Evolutionary conservation across 1,140 invertebrate species (phyloP).

Genomic region (Planococcus citri): DNA sequence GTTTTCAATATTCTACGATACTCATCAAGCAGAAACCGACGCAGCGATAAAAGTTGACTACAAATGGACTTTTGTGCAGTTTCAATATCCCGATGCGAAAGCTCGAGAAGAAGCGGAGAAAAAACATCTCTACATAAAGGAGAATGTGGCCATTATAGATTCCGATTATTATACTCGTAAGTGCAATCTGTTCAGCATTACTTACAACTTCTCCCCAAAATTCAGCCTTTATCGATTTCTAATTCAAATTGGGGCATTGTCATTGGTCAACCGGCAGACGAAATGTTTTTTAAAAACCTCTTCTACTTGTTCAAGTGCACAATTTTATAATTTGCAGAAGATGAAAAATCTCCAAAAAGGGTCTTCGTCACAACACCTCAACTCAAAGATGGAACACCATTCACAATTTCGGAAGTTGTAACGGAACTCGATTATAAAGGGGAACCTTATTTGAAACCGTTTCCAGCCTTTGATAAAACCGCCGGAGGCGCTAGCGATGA

Average conservation of each 20-base stretch:
- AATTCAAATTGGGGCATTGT: too few relatives aligned
- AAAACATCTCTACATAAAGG: not conserved
- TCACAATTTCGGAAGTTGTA: slow-evolving; percentile 28
- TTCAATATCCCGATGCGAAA: not conserved
- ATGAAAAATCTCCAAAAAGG: slow-evolving; percentile 5
- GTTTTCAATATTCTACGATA: not conserved
- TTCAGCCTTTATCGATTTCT: too few relatives aligned
- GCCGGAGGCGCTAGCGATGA: slow-evolving; percentile 25
- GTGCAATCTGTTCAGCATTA: too few relatives aligned
- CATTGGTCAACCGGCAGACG: too few relatives aligned
- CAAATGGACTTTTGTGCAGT: not conserved
- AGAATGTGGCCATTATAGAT: not conserved
- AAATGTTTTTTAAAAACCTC: too few relatives aligned
- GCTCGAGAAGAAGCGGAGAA: not conserved
- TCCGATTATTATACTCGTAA: not conserved
- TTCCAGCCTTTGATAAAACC: too few relatives aligned
- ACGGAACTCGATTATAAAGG: too few relatives aligned
- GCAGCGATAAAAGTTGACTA: not conserved
- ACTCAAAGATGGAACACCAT: slow-evolving; percentile 28
- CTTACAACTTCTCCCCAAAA: too few relatives aligned
- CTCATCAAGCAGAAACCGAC: not conserved
- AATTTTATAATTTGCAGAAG: not conserved
- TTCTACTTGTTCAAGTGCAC: too few relatives aligned
- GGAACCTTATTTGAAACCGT: too few relatives aligned
- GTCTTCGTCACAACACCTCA: slow-evolving; percentile 29